phyloP scores from a whole-genome alignment of 23 tunicate genomes.

The Trididemnum miniatum region DNA sequence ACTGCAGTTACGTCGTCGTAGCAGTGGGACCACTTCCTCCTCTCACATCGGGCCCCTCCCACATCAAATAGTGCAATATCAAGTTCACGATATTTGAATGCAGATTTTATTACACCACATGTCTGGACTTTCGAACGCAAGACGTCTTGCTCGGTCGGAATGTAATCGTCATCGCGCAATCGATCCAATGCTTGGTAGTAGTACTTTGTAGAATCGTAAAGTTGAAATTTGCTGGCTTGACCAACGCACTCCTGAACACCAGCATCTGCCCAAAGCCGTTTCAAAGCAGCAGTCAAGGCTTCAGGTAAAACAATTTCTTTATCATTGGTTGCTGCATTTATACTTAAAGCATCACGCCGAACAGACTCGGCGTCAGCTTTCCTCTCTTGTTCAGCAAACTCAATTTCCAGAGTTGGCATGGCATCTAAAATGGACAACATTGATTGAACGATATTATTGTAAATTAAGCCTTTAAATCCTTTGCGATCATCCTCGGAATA shows the following conservation, averaged over 20 bases:
- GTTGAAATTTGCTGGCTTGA: conserved; percentile 78
- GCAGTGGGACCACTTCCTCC: conserved; percentile 95
- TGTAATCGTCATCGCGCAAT: conserved; percentile 59
- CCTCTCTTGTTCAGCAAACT: conserved; percentile 44
- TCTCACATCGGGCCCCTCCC: conserved; percentile 86
- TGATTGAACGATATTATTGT: conserved; percentile 75
- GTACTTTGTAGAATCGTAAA: conserved; percentile 95
- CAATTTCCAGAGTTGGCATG: conserved; percentile 69
- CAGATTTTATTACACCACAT: conserved; percentile 95
- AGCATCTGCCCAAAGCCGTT: conserved; percentile 71
- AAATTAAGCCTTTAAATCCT: conserved; percentile 55
- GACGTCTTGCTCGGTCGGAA: conserved; percentile 95
- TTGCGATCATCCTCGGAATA: conserved; percentile 68
- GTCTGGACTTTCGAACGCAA: conserved; percentile 93
- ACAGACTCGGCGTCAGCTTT: conserved; percentile 50
- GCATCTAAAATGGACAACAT: conserved; percentile 87
- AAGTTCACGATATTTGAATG: conserved; percentile 69
- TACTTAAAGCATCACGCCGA: conserved; percentile 32
- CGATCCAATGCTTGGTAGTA: conserved; percentile 71
- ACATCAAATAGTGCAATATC: conserved; percentile 85
- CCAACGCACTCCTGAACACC: conserved; percentile 63
- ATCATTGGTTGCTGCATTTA: conserved; percentile 64
- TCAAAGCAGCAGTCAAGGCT: conserved; percentile 61
- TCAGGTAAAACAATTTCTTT: conserved; percentile 65
- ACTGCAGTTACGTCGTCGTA: conserved; percentile 90